Conservation (phyloP, 2,888 invertebrate species). For the Stenchaetothrips biformis region DNA sequence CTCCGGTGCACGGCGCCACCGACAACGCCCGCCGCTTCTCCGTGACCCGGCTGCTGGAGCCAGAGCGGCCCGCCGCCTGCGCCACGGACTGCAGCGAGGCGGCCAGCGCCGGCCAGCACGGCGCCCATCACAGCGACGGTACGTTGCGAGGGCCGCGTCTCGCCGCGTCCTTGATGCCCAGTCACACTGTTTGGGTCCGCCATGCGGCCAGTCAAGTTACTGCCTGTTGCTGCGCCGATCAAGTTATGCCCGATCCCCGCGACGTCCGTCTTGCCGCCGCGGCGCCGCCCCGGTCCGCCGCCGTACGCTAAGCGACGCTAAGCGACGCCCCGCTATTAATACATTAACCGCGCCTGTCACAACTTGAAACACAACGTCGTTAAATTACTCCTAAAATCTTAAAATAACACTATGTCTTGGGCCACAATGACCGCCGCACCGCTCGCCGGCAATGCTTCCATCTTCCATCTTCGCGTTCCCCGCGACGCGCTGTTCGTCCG, state of each 20-base stretch:
- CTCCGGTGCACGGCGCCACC: conserved; percentile 27
- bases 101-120: not conserved
- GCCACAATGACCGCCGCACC: conserved; percentile 1
- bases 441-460: too few relatives aligned
- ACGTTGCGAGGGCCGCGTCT: not conserved
- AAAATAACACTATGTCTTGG: conserved; percentile 19
- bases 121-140: not conserved
- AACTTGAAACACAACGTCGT: conserved; percentile 23
- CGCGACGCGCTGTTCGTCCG: too few relatives aligned
- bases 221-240: too few relatives aligned
- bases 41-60: conserved; percentile 35
- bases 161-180: too few relatives aligned
- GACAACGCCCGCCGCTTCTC: conserved; percentile 35
- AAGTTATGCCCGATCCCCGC: not conserved
- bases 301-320: not conserved
- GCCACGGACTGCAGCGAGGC: not conserved
- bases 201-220: too few relatives aligned
- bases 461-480: not conserved
- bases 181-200: too few relatives aligned
- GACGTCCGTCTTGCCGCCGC: not conserved
- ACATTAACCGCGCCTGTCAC: conserved; percentile 22
- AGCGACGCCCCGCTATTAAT: conserved; percentile 14
- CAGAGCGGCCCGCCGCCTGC: conserved; percentile 29
- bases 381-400: conserved; percentile 22
- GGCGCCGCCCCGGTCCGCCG: not conserved